A percentile compares a stretch with the other conserved stretches of the same genome.
Conservation (phyloP, 2,888 invertebrate species). For the Caenorhabditis sp. region DNA sequence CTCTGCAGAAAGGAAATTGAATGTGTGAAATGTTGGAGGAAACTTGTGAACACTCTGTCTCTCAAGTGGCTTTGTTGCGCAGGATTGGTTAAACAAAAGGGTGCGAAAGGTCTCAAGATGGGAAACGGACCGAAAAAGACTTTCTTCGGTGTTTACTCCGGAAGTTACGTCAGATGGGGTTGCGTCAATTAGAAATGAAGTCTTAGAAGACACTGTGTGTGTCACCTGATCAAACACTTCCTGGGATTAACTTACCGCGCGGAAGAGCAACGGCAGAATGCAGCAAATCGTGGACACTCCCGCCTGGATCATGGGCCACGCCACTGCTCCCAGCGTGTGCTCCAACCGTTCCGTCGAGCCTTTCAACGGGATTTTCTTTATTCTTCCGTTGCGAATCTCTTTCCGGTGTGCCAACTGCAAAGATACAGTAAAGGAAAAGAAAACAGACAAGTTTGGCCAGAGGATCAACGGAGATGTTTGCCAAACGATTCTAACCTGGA, state of each 20-base stretch:
- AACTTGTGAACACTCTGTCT: constrained; percentile 2
- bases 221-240: constrained; percentile 51
- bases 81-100: not conserved
- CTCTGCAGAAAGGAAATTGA: constrained; percentile 56
- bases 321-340: constrained; percentile 73
- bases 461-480: constrained; percentile 30
- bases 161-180: constrained; percentile 40
- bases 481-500: constrained; percentile 65
- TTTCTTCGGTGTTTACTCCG: constrained; percentile 46
- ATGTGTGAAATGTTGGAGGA: not conserved
- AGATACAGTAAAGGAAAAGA: not conserved
- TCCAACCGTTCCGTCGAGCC: constrained; percentile 70
- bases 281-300: constrained; percentile 76
- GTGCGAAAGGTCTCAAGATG: constrained; percentile 1
- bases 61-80: constrained; percentile 10
- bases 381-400: constrained; percentile 67
- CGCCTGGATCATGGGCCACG: constrained; percentile 78
- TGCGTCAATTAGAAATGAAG: constrained; percentile 37
- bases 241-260: constrained; percentile 62
- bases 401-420: constrained; percentile 70
- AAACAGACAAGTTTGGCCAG: constrained; percentile 24
- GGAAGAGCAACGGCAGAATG: constrained; percentile 73
- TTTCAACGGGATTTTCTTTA: constrained; percentile 70
- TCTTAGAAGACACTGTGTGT: constrained; percentile 14
- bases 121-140: constrained; percentile 1